Conservation (phyloP, 30 jellyfish, hydroid and myxozoan genomes). For the Sanderia malayensis region DNA sequence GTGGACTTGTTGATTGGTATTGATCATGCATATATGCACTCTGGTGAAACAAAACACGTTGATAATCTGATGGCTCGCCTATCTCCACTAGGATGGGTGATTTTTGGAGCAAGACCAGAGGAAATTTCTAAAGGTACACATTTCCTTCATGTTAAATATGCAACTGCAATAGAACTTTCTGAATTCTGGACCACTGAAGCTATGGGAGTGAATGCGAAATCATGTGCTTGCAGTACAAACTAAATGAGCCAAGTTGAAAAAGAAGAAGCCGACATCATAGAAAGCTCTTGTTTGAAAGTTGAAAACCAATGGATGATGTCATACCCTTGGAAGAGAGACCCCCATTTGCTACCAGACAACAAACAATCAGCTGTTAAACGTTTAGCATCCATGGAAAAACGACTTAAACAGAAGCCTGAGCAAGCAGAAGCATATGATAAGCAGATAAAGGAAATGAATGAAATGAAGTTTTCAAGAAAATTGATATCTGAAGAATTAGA, state of each 20-base stretch:
- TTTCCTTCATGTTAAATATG: conserved; percentile 42
- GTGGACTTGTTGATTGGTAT: conserved; percentile 62
- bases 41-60: conserved; percentile 52
- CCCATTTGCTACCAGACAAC: conserved; percentile 27
- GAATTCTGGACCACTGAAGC: conserved; percentile 65
- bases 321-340: conserved; percentile 42
- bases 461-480: conserved; percentile 12
- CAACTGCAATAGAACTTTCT: conserved; percentile 45
- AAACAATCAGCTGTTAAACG: not conserved
- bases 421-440: conserved; percentile 54
- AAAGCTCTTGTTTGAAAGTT: not conserved
- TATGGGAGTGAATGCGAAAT: conserved; percentile 47
- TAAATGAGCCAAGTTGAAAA: not conserved
- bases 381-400: conserved; percentile 1
- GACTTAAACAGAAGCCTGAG: conserved; percentile 17
- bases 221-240: conserved; percentile 4
- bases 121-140: conserved; percentile 9
- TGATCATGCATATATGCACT: conserved; percentile 61
- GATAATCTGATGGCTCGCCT: conserved; percentile 54
- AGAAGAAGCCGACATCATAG: conserved; percentile 12
- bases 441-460: conserved; percentile 51
- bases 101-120: conserved; percentile 55
- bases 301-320: conserved; percentile 2
- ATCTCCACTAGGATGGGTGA: conserved; percentile 62
- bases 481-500: conserved; percentile 12